Evolutionary conservation across 1,140 invertebrate genomes (phyloP), one percentile per base, ranked within the genome.

Genomic region (Drosophila nigrodunni): DNA sequence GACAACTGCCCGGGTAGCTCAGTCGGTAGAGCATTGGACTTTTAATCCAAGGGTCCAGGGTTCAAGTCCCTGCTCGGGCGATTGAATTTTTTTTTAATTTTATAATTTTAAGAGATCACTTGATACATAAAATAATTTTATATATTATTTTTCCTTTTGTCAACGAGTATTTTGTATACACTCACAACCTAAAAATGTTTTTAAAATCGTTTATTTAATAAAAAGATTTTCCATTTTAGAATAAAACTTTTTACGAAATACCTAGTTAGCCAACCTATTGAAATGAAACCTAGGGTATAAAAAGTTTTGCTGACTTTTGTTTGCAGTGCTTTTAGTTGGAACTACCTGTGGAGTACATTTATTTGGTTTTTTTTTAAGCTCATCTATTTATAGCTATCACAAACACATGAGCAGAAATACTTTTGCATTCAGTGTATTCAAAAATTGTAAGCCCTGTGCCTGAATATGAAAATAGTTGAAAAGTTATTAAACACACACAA

Each of bases 61-160:
- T 95, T 95, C 95, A 94, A 95, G 95, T 95, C 95, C 95, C 95
- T 95, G 95, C 95, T 95, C 95, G 95, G 95, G 95, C 95, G 95
- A 69, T 35, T 7, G 35, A 10, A 2, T 0, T 39, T 13, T 13
- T 43, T 43, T 43, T 43, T 5, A n/a, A 11, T 41, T 10, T 11
- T n/a, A 37, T 37, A 3, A 37, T 9, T 21, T 21, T 15, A 15
- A 15, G 15, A 15, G 15, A 15, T 15, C 15, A 15, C 15, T 15
- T 15, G 15, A 15, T 15, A 15, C 1, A 15, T 15, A 15, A 15
- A 15, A 15, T 15, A 15, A 15, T 1, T 15, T 15, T 15, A 15
- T 15, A 15, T 15, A 15, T 15, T 15, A 15, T 15, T 15, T 15
- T 15, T 15, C 15, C 15, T 15, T 15, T 15, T 15, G 15, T 15